Base-by-base conservation (phyloP, 2,113 vertebrate genomes). In the Bostrychus sinensis region DNA sequence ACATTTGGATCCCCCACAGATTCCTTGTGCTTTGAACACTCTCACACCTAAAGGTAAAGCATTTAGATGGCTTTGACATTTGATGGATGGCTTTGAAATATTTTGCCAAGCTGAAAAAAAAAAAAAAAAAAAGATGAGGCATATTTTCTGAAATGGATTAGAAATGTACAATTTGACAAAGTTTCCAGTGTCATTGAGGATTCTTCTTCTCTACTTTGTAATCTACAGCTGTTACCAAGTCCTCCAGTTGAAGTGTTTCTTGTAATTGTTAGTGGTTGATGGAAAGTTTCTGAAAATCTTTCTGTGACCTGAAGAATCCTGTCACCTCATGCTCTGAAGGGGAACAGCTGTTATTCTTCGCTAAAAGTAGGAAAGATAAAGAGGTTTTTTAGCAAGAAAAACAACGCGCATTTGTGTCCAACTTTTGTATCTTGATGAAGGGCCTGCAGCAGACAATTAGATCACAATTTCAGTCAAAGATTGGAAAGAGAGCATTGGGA, bases 81-180 rank as follows among this genome's bases (percentile, higher is more conserved):
- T 41, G 38, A 80, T 26, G 36, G 45, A 62, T 60, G 69, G 71
- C 66, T 51, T 74, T 73, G 56, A 72, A 43, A 43, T 62, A 34
- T 46, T 71, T 14, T 11, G 14, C 37, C 11, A 11, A 45, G 42
- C 17, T 45, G 42, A 7, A 45, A 45, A 45, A 16, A 20, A 14
- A 11, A 7, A 3, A 32, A 32, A 2, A 1, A 32, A 1, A 8
- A 32, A 5, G 8, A 32, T 32, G 30, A 32, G 8, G 30, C 5
- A 32, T 32, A 32, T 8, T 32, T 32, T 38, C 37, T 13, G 37
- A 50, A 25, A 5, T 50, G 22, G 9, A 13, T 14, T 8, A 16
- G 13, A 50, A 26, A 50, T 26, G 23, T 25, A 50, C 7, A 50
- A 22, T 50, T 50, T 26, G 46, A 25, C 13, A 48, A 25, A 48